Percentiles rank a stretch among this genome's conserved stretches.
Conservation (phyloP, 1,140 invertebrate species). For the Laupala kohalensis region DNA sequence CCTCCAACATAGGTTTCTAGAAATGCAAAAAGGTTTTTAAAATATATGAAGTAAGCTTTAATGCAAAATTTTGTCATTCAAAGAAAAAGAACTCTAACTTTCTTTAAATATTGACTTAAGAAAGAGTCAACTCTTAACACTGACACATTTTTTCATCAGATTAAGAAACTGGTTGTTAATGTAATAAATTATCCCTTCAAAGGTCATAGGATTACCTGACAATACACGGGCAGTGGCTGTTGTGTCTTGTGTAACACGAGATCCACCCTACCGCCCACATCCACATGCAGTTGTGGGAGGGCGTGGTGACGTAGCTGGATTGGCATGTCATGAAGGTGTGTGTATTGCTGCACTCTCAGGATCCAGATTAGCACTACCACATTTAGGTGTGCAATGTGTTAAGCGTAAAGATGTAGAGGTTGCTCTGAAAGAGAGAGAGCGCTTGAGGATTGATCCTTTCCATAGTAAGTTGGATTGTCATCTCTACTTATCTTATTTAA, state of each 20-base stretch:
- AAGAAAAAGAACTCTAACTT: too few species aligned
- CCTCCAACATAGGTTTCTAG: too few species aligned
- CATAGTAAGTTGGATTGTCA: neutral
- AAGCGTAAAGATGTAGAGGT: neutral
- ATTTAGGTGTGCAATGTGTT: neutral
- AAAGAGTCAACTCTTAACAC: too few species aligned
- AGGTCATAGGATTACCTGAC: neutral
- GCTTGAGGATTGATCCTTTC: neutral
- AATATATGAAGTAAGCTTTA: too few species aligned
- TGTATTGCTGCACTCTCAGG: neutral
- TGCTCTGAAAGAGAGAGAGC: neutral
- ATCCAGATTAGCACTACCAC: neutral
- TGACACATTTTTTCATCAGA: too few species aligned
- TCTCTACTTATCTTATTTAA: neutral
- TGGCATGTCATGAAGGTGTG: slow-evolving; percentile 16
- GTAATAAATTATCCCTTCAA: too few species aligned
- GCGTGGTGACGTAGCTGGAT: slow-evolving; percentile 38
- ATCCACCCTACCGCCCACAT: slow-evolving; percentile 38
- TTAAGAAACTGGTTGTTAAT: too few species aligned
- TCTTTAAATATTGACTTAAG: too few species aligned
- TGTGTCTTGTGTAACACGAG: slow-evolving; percentile 45
- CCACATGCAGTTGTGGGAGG: slow-evolving; percentile 47
- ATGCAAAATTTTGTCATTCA: too few species aligned
- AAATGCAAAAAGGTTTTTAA: too few species aligned
- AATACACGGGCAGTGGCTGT: slow-evolving; percentile 39